Base-by-base conservation (phyloP, 2,797 vertebrate genomes). In the Micropoecilia bifurca region DNA sequence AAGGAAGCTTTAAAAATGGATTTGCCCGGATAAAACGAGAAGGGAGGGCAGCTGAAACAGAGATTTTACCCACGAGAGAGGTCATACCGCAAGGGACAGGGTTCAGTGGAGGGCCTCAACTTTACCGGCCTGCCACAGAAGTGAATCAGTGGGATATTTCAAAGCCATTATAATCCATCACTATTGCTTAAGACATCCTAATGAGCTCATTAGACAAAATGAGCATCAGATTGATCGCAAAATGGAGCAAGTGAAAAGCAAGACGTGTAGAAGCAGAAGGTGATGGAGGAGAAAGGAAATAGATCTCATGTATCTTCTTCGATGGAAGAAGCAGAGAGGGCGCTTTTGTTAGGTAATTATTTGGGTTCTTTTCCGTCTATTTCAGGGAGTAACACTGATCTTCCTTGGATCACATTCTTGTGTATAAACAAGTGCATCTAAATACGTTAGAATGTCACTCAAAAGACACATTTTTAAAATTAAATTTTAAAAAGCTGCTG, bases 271-370 rank as follows among this genome's bases (percentile, higher is more conserved):
- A 82, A 81, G 87, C 18, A 80, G 92, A 90, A 91, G 89, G 90
- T 94, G 90, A 94, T 94, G 89, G 92, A 94, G 77, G 94, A 93
- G 93, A 86, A 86, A 93, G 92, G 90, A 94, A 93, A 93, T 93
- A 89, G 90, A 86, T 88, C 89, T 92, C 89, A 82, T 89, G 88
- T 86, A 90, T 92, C 87, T 92, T 80, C 85, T 75, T 84, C 87
- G 85, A 88, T 89, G 90, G 84, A 91, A 83, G 85, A 88, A 84
- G 80, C 68, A 85, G 73, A 77, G 73, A 86, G 78, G 72, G 75
- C 81, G 13, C 39, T 43, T 68, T 69, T 69, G 13, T 43, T 45
- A 45, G 25, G n/a, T n/a, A 28, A 45, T 71, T 71, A 71, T 71
- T 71, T 71, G 25, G 68, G 12, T 43, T 69, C 16, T 69, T 9